Percentiles rank a stretch among this genome's conserved stretches.
phyloP scores from a whole-genome alignment of 92 coral and sea anemone genomes.

The Meandrina meandrites region DNA sequence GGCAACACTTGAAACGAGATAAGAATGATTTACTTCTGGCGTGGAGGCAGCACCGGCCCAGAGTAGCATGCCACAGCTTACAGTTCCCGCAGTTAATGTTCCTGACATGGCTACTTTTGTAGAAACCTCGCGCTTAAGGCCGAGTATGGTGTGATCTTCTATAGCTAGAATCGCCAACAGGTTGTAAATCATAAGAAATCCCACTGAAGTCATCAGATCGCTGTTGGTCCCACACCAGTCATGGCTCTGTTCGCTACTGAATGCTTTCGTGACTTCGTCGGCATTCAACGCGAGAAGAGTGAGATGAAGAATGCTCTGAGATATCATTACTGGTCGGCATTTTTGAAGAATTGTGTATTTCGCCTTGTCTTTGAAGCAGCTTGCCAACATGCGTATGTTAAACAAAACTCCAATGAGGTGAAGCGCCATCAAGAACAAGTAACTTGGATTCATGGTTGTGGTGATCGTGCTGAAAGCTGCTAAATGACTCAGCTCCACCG shows the following conservation, averaged over 20 bases:
- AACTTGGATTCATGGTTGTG: background rate
- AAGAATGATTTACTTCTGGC: background rate
- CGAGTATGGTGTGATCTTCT: background rate
- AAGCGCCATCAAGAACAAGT: background rate
- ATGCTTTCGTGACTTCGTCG: background rate
- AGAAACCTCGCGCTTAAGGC: background rate
- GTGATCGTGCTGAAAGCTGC: background rate
- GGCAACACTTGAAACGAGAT: background rate
- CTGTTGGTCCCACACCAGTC: background rate
- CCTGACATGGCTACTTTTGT: background rate
- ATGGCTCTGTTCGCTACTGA: background rate
- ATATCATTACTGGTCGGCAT: background rate
- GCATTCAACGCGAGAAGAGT: background rate
- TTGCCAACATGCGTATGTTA: slow-evolving; percentile 6
- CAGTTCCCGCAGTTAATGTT: background rate
- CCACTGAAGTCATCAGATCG: background rate
- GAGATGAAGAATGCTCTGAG: background rate
- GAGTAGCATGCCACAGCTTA: background rate
- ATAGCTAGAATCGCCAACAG: background rate
- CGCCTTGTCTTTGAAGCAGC: slow-evolving; percentile 24
- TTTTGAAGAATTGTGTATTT: background rate
- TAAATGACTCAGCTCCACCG: background rate
- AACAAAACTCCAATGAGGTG: background rate
- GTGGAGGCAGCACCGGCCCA: background rate
- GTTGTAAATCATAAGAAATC: background rate